These are phyloP conservation scores for Blastobasis lacticolella DNA, from an alignment of 2,888 invertebrate species.

Conservation along the genomic window DNA sequence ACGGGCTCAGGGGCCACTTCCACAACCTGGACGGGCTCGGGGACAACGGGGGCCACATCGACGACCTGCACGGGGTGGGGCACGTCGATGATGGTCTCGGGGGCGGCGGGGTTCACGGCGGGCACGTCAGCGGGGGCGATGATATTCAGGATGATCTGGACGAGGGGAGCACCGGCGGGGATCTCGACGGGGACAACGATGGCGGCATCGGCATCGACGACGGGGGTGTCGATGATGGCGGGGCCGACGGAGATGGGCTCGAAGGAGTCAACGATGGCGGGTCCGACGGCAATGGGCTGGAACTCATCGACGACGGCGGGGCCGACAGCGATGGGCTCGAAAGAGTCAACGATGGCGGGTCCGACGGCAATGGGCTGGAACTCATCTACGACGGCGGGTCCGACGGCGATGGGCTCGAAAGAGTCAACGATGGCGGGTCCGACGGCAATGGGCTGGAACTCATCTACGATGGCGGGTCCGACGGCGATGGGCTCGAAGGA, in stretches of 20 bases:
- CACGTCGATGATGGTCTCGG: constrained; percentile 14
- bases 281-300: too few relatives aligned
- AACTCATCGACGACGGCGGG: too few relatives aligned
- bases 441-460: neutral
- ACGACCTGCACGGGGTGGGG: constrained; percentile 44
- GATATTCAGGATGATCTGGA: too few relatives aligned
- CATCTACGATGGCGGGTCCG: neutral
- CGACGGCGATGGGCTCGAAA: constrained; percentile 5
- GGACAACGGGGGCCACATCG: constrained; percentile 4
- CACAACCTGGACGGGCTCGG: neutral
- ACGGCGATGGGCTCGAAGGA: constrained; percentile 4
- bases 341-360: constrained; percentile 3
- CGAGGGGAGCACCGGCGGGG: too few relatives aligned
- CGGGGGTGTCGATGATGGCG: constrained; percentile 14
- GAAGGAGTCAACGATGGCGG: too few relatives aligned
- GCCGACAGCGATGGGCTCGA: constrained; percentile 8
- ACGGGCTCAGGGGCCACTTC: neutral
- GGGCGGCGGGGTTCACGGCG: constrained; percentile 5
- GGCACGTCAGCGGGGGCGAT: too few relatives aligned
- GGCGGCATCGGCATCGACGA: constrained; percentile 19
- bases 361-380: constrained; percentile 1
- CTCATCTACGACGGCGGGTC: constrained; percentile 9
- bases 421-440: too few relatives aligned
- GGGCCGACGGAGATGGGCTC: too few relatives aligned
- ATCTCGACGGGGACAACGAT: constrained; percentile 9